A percentile compares a stretch with the other conserved stretches of the same genome.
Conservation (phyloP, 2,797 vertebrate species). For the Novumbra hubbsi region DNA sequence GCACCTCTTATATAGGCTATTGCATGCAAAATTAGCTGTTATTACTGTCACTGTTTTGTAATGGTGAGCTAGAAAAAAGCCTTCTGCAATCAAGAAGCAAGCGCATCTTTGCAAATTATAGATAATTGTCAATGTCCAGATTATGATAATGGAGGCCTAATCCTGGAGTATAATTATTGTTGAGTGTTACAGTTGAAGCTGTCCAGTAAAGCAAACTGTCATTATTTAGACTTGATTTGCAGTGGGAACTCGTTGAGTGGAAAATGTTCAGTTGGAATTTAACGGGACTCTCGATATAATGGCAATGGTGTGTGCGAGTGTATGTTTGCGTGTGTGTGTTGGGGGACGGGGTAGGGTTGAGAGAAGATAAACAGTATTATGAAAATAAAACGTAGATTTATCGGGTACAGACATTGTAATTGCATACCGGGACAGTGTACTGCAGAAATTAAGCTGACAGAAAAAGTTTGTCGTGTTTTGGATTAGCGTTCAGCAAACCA, state of each 20-base stretch:
- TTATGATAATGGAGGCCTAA: slow-evolving; percentile 99
- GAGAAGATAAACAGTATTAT: slow-evolving; percentile 12
- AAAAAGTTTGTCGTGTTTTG: slow-evolving; percentile 21
- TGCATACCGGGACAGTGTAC: slow-evolving; percentile 17
- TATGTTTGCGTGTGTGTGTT: slow-evolving; percentile 40
- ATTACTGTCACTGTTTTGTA: slow-evolving; percentile 99
- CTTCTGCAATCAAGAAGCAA: slow-evolving; percentile 99
- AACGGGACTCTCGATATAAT: slow-evolving; percentile 94
- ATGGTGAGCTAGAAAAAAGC: slow-evolving; percentile 93
- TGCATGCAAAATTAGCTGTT: slow-evolving; percentile 99
- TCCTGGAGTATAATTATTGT: slow-evolving; percentile 99
- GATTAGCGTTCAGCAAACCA: slow-evolving; percentile 17
- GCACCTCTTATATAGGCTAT: slow-evolving; percentile 97
- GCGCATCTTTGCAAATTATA: slow-evolving; percentile 99
- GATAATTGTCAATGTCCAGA: slow-evolving; percentile 99
- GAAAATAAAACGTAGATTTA: slow-evolving; percentile 36
- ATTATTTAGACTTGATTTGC: slow-evolving; percentile 98
- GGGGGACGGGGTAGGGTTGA: slow-evolving; percentile 11
- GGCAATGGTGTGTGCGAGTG: slow-evolving; percentile 72
- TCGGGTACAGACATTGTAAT: slow-evolving; percentile 33
- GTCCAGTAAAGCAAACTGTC: slow-evolving; percentile 98
- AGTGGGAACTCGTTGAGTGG: slow-evolving; percentile 93
- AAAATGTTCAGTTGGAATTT: slow-evolving; percentile 97
- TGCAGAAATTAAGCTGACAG: slow-evolving; percentile 33
- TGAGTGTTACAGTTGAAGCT: slow-evolving; percentile 99